These are phyloP conservation scores for Lottia scabra DNA, from an alignment of 2,888 invertebrate species.

Conservation along the genomic window DNA sequence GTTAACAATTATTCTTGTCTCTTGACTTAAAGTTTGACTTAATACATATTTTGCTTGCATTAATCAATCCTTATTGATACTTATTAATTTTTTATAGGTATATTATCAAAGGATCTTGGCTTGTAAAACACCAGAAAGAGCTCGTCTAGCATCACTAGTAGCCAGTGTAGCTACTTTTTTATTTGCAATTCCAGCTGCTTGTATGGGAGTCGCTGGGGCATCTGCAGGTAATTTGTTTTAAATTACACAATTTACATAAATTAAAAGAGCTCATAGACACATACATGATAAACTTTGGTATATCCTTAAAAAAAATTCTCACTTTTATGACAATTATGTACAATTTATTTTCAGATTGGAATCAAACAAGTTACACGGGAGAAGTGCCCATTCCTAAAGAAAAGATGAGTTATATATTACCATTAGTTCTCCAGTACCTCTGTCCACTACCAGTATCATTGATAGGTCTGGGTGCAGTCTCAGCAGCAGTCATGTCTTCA, in stretches of 20 bases:
- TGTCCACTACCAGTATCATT: conserved; percentile 35
- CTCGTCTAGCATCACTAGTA: conserved; percentile 25
- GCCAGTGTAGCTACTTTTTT: conserved; percentile 20
- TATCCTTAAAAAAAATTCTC: too few species aligned
- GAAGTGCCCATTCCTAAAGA: conserved; percentile 17
- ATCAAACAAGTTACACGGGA: conserved; percentile 28
- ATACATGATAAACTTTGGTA: too few species aligned
- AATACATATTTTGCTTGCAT: too few species aligned
- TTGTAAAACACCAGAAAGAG: conserved; percentile 26
- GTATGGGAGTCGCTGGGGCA: conserved; percentile 29
- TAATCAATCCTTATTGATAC: too few species aligned
- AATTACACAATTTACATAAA: too few species aligned
- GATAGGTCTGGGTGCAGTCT: conserved; percentile 37
- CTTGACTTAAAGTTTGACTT: too few species aligned
- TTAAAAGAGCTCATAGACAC: too few species aligned
- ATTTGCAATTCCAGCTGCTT: conserved; percentile 30
- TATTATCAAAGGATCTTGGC: conserved; percentile 34
- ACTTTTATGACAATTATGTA: too few species aligned
- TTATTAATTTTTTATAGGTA: not conserved
- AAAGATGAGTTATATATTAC: conserved; percentile 26
- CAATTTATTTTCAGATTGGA: conserved; percentile 34
- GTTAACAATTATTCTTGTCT: too few species aligned
- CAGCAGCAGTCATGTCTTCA: conserved; percentile 45
- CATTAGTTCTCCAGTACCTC: conserved; percentile 37
- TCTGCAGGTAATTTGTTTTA: conserved; percentile 30